A percentile compares a stretch with the other conserved stretches of the same genome.
Evolutionary conservation across 2,888 invertebrate genomes (phyloP).

Genomic region (Thecocarcelia acutangulata): DNA sequence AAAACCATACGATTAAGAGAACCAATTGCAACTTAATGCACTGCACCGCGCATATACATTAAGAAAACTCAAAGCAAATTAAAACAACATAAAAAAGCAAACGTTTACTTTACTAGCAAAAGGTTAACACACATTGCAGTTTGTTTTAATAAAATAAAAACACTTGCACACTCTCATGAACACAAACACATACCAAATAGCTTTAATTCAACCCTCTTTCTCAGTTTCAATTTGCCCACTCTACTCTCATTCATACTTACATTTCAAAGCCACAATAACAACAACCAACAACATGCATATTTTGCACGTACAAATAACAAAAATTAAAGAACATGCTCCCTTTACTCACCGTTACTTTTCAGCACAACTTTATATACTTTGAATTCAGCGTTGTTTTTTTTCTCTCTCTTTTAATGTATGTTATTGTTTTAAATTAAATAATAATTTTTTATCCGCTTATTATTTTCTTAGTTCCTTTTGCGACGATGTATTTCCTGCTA

Average conservation of each 20-base stretch:
- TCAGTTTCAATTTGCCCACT: slow-evolving; percentile 1
- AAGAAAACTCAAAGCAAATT: slow-evolving; percentile 41
- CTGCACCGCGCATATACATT: slow-evolving; percentile 59
- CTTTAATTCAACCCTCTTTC: slow-evolving; percentile 44
- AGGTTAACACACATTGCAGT: background rate
- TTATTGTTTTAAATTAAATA: slow-evolving; percentile 16
- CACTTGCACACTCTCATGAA: slow-evolving; percentile 42
- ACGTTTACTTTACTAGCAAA: slow-evolving; percentile 1
- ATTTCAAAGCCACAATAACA: background rate
- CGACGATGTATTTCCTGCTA: slow-evolving; percentile 64
- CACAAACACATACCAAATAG: slow-evolving; percentile 3
- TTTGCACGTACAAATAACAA: slow-evolving; percentile 21
- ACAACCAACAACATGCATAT: slow-evolving; percentile 11
- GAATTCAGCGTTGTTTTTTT: slow-evolving; percentile 15
- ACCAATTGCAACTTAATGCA: slow-evolving; percentile 26
- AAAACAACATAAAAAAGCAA: slow-evolving; percentile 17
- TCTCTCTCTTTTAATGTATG: slow-evolving; percentile 17
- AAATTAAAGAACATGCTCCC: slow-evolving; percentile 24
- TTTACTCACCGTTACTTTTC: slow-evolving; percentile 33
- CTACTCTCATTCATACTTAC: background rate
- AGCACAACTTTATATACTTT: slow-evolving; percentile 21
- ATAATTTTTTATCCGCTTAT: slow-evolving; percentile 50
- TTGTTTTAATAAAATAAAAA: slow-evolving; percentile 17
- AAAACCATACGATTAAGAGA: slow-evolving; percentile 19
- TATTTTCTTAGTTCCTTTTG: slow-evolving; percentile 61